Evolutionary conservation across 2,113 vertebrate species (phyloP).

Genomic region (Peromyscus maniculatus): DNA sequence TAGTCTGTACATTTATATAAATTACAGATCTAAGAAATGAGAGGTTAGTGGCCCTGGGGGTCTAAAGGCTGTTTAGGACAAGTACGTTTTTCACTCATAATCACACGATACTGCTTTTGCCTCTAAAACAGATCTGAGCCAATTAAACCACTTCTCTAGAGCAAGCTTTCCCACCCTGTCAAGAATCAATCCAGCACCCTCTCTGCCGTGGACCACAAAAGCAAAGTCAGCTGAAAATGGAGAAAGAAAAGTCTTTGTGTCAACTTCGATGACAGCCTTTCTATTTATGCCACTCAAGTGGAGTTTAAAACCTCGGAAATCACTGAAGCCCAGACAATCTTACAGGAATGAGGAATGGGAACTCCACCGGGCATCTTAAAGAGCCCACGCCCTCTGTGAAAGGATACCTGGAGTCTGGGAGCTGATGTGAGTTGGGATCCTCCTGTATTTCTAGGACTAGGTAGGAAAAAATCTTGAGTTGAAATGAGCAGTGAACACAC

Average conservation of each 20-base stretch:
- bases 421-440: not conserved
- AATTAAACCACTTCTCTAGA: not conserved
- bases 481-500: not conserved
- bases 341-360: not conserved
- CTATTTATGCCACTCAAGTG: not conserved
- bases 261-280: not conserved
- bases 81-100: not conserved
- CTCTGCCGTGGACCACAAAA: not conserved
- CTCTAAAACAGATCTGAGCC: constrained; percentile 10
- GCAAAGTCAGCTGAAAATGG: not conserved
- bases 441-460: not conserved
- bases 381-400: not conserved
- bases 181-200: not conserved
- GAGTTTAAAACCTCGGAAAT: not conserved
- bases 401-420: not conserved
- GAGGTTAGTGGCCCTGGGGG: not conserved
- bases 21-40: not conserved
- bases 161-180: not conserved
- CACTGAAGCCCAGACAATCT: not conserved
- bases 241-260: not conserved
- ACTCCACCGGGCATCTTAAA: not conserved
- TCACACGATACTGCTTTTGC: not conserved
- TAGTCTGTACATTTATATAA: not conserved
- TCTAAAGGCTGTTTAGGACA: constrained; percentile 33
- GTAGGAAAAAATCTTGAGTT: not conserved